Percentiles rank a stretch among this genome's conserved stretches.
Conservation (phyloP, 23 tunicate genomes). For the Ascidia mentula region DNA sequence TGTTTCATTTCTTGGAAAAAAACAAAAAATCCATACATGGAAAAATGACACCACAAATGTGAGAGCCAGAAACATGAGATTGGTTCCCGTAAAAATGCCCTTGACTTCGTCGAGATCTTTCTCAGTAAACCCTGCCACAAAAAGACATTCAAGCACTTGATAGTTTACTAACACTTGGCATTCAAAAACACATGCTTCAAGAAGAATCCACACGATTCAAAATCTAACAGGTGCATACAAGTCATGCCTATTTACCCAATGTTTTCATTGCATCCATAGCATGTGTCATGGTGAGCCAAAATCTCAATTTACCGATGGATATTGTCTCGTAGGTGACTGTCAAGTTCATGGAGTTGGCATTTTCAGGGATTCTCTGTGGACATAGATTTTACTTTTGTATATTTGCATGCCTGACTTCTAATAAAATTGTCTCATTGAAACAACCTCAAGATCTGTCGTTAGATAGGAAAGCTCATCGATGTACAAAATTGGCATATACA, state of each 20-base stretch:
- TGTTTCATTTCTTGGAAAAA: neutral
- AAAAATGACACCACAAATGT: constrained; percentile 80
- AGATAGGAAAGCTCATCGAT: constrained; percentile 65
- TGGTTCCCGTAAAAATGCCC: constrained; percentile 91
- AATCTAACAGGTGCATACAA: no score
- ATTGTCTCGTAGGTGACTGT: constrained; percentile 61
- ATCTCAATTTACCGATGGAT: constrained; percentile 78
- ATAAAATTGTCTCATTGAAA: neutral
- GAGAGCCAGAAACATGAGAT: constrained; percentile 56
- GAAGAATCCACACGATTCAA: no score
- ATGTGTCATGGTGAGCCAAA: constrained; percentile 53
- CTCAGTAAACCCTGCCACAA: constrained; percentile 73
- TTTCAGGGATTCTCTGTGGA: constrained; percentile 57
- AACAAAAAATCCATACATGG: constrained; percentile 54
- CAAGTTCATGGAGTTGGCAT: constrained; percentile 33
- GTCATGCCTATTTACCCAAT: constrained; percentile 29
- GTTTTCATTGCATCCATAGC: constrained; percentile 51
- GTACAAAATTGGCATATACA: constrained; percentile 72
- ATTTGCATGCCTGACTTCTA: no score
- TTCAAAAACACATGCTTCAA: no score
- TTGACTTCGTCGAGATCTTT: constrained; percentile 90
- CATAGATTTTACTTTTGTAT: no score
- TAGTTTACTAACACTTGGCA: no score
- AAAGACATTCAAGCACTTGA: no score
- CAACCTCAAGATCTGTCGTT: constrained; percentile 53